Base-by-base conservation (phyloP, 1,140 invertebrate species). In the Lerema accius region DNA sequence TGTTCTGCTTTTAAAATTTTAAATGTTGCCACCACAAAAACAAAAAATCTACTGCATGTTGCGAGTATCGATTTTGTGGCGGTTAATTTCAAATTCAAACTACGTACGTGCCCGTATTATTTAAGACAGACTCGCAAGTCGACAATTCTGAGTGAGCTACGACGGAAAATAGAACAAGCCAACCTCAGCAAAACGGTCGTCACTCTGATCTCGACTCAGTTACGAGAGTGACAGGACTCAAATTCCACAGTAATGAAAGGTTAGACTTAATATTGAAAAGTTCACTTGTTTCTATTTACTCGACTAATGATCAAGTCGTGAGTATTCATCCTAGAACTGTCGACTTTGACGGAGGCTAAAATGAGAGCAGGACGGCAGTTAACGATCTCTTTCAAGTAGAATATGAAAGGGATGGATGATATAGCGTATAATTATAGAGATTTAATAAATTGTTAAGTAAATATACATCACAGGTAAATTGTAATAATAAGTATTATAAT, bases 271-370 rank as follows among this genome's bases (percentile, higher is more conserved):
- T 48, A 48, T 48, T 48, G 55, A 59, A 48, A 59, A 48, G 55
- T 48, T 59, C 55, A 59, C 26, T 58, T 39, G 55, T 59, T 37
- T 59, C 58, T 49, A 56, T 62, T 66, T 56, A 46, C 51, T 39
- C 39, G 56, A 55, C 56, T 66, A 66, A 60, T 60, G 63, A 45
- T 55, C 23, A 3, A 61, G 32, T 65, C 64, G 64, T 66, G 64
- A 62, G 46, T 53, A 23, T 49, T 55, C 58, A 40, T 67, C 48
- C 55, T 63, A 73, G 66, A 71, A 67, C 69, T 68, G 69, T 76
- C 65, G 62, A 65, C 68, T 71, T 63, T 65, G 26, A 66, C 55
- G 66, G 75, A 75, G 81, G 68, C 78, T 84, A 71, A 78, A 86
- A 78, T 80, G 81, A 77, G 78, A 82, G 79, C 73, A 70, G 72